These are phyloP conservation scores for Eulemur macaco DNA, from an alignment of 2,113 vertebrate genomes.

Conservation along the genomic window DNA sequence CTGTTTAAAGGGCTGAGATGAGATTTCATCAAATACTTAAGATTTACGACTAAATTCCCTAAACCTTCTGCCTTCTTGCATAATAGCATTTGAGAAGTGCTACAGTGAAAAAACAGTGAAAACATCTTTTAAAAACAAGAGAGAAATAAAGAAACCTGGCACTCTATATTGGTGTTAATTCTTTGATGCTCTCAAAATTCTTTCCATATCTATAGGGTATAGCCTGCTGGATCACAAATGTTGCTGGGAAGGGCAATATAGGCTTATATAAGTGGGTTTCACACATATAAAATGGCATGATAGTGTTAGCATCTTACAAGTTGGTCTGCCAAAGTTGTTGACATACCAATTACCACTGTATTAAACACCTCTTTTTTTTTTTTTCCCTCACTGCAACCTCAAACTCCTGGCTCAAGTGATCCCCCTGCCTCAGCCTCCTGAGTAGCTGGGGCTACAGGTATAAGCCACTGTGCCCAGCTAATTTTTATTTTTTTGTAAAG, in stretches of 20 bases:
- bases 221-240: background rate
- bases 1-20: background rate
- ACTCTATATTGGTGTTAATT: background rate
- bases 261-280: background rate
- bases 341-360: background rate
- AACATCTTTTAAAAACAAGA: constrained; percentile 1
- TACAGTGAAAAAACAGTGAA: background rate
- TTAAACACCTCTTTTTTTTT: background rate
- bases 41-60: background rate
- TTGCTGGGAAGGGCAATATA: background rate
- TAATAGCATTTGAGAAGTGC: background rate
- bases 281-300: background rate
- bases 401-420: too few relatives aligned
- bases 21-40: constrained; percentile 32
- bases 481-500: too few relatives aligned
- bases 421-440: too few relatives aligned
- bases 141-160: background rate
- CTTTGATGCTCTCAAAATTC: background rate
- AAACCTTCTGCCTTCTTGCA: background rate
- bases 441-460: too few relatives aligned
- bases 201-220: background rate
- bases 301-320: background rate
- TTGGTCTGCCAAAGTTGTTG: background rate
- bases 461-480: too few relatives aligned
- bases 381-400: too few relatives aligned